A percentile compares a stretch with the other conserved stretches of the same genome.
Evolutionary conservation across 2,888 invertebrate genomes (phyloP).

Genomic region (Cryptosula pallasiana): DNA sequence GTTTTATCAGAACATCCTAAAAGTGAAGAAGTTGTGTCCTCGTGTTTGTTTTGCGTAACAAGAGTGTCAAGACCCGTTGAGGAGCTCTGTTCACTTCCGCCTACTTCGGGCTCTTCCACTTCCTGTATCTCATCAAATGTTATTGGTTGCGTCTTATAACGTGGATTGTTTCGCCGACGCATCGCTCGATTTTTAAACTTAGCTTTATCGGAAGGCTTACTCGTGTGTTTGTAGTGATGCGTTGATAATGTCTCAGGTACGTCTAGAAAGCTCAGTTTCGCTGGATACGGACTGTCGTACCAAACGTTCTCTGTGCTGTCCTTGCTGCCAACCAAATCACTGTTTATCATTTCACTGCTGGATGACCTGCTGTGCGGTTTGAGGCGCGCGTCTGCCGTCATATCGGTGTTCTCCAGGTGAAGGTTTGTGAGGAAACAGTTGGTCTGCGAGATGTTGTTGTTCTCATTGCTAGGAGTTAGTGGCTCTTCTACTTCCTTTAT

Average conservation of each 20-base stretch:
- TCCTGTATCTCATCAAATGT: conserved; percentile 69
- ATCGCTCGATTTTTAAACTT: conserved; percentile 38
- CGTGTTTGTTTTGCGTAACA: no score
- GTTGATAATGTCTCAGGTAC: not conserved
- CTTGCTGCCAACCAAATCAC: not conserved
- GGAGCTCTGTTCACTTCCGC: not conserved
- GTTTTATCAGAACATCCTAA: no score
- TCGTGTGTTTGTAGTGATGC: not conserved
- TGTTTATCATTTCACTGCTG: not conserved
- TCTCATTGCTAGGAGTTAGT: conserved; percentile 1
- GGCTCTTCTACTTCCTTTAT: conserved; percentile 69
- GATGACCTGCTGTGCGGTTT: not conserved
- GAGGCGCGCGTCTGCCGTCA: not conserved
- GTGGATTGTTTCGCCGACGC: conserved; percentile 50
- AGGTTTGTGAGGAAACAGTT: not conserved
- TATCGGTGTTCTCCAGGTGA: not conserved
- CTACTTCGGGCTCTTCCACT: conserved; percentile 58
- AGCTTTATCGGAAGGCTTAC: not conserved
- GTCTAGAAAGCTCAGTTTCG: conserved; percentile 11
- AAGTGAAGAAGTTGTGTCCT: no score
- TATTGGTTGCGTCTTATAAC: conserved; percentile 63
- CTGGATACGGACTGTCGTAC: conserved; percentile 22
- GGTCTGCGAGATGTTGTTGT: not conserved
- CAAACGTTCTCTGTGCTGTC: not conserved
- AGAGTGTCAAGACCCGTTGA: no score